These are phyloP conservation scores for Edolisoma coerulescens DNA, from an alignment of 2,113 vertebrate genomes.

Conservation along the genomic window DNA sequence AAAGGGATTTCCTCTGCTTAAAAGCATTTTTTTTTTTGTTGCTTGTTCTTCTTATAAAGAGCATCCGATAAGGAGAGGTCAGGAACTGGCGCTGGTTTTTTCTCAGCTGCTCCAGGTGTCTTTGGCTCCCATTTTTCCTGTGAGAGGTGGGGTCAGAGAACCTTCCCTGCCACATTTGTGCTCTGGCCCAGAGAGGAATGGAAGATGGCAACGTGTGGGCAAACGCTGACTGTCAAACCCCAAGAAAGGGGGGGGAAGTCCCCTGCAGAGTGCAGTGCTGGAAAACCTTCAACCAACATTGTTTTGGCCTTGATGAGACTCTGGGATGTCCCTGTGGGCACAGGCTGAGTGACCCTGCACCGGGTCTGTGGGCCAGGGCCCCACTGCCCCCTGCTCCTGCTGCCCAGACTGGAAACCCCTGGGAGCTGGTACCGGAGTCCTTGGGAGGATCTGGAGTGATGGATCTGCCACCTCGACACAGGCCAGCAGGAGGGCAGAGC, in stretches of 20 bases:
- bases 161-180: neutral
- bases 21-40: neutral
- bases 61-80: neutral
- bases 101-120: neutral
- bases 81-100: neutral
- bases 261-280: neutral
- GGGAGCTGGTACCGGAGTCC: neutral
- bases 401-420: neutral
- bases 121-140: neutral
- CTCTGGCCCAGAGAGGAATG: neutral
- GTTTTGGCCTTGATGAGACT: neutral
- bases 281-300: neutral
- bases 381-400: neutral
- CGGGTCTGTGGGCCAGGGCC: accelerated
- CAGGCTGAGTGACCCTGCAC: neutral
- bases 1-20: neutral
- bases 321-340: neutral
- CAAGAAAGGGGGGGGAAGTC: neutral
- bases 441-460: neutral
- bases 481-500: neutral
- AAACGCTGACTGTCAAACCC: accelerated
- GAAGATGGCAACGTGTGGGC: neutral
- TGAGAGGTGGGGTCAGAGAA: neutral
- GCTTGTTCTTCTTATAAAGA: neutral
- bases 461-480: neutral